These are phyloP conservation scores for Percopsis omiscomaycus DNA, from an alignment of 2,797 vertebrate genomes.

Conservation along the genomic window DNA sequence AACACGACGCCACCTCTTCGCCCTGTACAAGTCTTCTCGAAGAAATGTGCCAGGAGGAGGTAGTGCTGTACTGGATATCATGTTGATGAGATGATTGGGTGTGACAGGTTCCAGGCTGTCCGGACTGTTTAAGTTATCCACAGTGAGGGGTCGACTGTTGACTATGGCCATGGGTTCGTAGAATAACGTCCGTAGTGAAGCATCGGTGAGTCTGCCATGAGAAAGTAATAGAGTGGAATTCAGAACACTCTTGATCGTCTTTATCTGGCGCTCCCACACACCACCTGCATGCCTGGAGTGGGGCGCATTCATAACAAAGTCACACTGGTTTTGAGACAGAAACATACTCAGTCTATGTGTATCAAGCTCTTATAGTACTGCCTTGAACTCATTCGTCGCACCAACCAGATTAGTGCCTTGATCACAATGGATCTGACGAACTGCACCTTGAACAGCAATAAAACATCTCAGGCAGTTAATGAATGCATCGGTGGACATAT, in stretches of 20 bases:
- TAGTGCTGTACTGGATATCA: conserved; percentile 12
- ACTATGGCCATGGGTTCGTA: conserved; percentile 26
- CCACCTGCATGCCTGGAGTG: conserved; percentile 23
- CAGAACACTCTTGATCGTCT: conserved; percentile 18
- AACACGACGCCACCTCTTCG: conserved; percentile 18
- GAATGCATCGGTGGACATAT: conserved; percentile 26
- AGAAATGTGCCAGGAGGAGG: conserved; percentile 18
- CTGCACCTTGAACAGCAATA: conserved; percentile 9
- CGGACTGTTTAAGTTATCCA: conserved; percentile 5
- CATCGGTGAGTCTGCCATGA: conserved; percentile 11
- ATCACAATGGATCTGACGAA: conserved; percentile 19
- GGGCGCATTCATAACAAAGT: conserved; percentile 25
- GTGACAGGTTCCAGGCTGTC: conserved; percentile 21
- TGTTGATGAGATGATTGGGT: conserved; percentile 14
- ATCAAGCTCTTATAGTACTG: conserved; percentile 15
- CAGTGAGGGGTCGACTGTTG: conserved; percentile 17
- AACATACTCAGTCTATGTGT: conserved; percentile 14
- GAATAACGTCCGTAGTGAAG: conserved; percentile 17
- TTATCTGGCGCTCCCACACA: conserved; percentile 24
- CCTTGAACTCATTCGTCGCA: conserved; percentile 16
- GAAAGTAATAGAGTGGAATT: conserved; percentile 12
- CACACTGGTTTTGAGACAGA: conserved; percentile 24
- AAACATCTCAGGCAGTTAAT: conserved; percentile 23
- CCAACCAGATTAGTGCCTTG: conserved; percentile 25
- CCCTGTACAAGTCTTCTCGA: conserved; percentile 16